These are phyloP conservation scores for Andrena chrysosceles DNA, from an alignment of 2,888 invertebrate species.

Conservation along the genomic window DNA sequence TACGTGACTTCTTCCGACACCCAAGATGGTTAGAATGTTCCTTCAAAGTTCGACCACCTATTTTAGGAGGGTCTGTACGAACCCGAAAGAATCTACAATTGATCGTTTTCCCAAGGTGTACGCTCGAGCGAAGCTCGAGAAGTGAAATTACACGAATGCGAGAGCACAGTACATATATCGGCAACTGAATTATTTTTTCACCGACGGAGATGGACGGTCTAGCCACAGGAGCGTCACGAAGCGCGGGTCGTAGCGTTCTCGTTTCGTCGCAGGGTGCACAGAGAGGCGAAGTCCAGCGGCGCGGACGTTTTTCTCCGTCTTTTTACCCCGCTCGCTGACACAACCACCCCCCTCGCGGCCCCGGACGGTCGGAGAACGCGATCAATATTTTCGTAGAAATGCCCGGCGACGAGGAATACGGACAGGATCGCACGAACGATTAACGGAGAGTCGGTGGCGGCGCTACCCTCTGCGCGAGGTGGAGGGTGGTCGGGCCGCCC, in stretches of 20 bases:
- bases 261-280: slow-evolving; percentile 9
- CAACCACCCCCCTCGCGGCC: slow-evolving; percentile 5
- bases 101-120: slow-evolving; percentile 9
- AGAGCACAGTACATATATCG: neutral
- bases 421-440: slow-evolving; percentile 64
- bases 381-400: slow-evolving; percentile 56
- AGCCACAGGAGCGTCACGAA: neutral
- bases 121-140: slow-evolving; percentile 8
- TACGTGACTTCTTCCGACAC: neutral
- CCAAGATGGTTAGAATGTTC: neutral
- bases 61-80: neutral
- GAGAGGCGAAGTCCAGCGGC: slow-evolving; percentile 14
- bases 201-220: neutral
- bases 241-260: neutral
- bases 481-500: slow-evolving; percentile 15
- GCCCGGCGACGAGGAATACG: slow-evolving; percentile 34
- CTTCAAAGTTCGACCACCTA: neutral
- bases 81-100: neutral
- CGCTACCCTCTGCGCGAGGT: neutral
- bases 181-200: slow-evolving; percentile 49
- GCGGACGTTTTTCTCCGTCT: slow-evolving; percentile 21
- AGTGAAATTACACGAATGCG: neutral
- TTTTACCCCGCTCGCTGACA: slow-evolving; percentile 39
- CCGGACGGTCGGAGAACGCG: slow-evolving; percentile 21
- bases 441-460: slow-evolving; percentile 27